Base-by-base conservation (phyloP, 2,113 vertebrate genomes). In the Megaceryle torquata region DNA sequence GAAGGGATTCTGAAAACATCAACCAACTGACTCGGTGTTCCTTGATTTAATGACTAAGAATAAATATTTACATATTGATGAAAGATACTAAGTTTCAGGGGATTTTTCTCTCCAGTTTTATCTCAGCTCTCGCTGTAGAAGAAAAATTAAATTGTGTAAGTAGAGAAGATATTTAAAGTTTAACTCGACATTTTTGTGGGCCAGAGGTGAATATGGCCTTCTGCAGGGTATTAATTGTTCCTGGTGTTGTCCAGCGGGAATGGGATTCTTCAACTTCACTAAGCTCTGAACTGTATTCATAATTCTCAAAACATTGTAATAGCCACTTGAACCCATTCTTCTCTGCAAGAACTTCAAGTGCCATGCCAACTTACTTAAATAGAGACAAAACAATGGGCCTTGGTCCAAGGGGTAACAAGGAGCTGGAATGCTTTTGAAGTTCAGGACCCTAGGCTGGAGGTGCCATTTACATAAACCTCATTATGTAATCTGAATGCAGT, bases 341-440 rank as follows among this genome's bases (percentile, higher is more conserved):
- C 92, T 95, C 86, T 89, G 35, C 3, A 6, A 54, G 88, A 29
- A 3, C 74, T 96, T 67, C 50, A 54, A 86, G 67, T 54, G 70
- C 86, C 26, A 1, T 87, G 91, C 88, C 92, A 96, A 1, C 74
- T 87, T 91, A 92, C 95, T 96, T 96, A 87, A 91, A 95, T 95
- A 87, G 86, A 91, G 87, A 96, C 90, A 95, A 93, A 96, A 84
- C 93, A 88, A 8, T 28, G 89, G 90, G 95, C 85, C 71, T 48
- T 71, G 86, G 54, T 95, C 89, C 93, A 89, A 83, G 65, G 95
- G 72, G 57, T 96, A 92, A 92, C 2, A 35, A 93, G 93, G 74
- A 87, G 48, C 77, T 89, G 96, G 96, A 97, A 96, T 96, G 93
- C 78, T 70, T 97, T 96, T 96, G 96, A 97, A 97, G 96, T 89